Base-by-base conservation (phyloP, 1,140 invertebrate species). In the Platorchestia sp. region DNA sequence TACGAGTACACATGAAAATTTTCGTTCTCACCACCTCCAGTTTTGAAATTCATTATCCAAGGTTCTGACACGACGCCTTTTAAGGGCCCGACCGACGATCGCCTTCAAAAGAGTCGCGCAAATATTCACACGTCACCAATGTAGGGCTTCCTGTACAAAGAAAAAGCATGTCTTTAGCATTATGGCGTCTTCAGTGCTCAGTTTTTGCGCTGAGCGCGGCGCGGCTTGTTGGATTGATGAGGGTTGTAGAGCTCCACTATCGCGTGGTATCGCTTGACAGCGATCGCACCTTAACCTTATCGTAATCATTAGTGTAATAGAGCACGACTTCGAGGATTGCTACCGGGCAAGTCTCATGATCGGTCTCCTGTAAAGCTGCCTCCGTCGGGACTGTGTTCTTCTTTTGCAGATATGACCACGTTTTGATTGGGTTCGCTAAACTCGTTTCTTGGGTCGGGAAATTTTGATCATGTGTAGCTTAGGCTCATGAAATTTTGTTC, bases 221-320 rank as follows among this genome's bases (percentile, higher is more conserved):
- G 87, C 87, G 87, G 87, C 87, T 89, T 89, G n/a, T 89, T 41
- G 36, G 87, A 89, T 89, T 89, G 87, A 89, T 42, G 87, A 93
- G 91, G 43, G 44, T 90, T 93, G 91, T 93, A 47, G 91, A 40
- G 91, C 91, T 10, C 7, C 91, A 6, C 6, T 93, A 93, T 93
- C 91, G 43, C 5, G 22, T 45, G 43, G 43, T 93, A 93, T 93
- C 91, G 43, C 43, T 47, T 93, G 91, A 93, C 91, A 93, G 45
- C 91, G 91, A 93, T 93, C 91, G 45, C 91, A 93, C 91, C 91
- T 93, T 93, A 93, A 89, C 43, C 91, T 93, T 93, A 93, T 93
- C 91, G 36, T 19, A 44, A 93, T 93, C 91, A 93, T 93, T 93
- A 93, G 91, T 47, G 91, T 47, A 93, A 45, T 45, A 93, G 91